These are phyloP conservation scores for Onychostoma macrolepis DNA, from an alignment of 2,113 vertebrate species.

Conservation along the genomic window DNA sequence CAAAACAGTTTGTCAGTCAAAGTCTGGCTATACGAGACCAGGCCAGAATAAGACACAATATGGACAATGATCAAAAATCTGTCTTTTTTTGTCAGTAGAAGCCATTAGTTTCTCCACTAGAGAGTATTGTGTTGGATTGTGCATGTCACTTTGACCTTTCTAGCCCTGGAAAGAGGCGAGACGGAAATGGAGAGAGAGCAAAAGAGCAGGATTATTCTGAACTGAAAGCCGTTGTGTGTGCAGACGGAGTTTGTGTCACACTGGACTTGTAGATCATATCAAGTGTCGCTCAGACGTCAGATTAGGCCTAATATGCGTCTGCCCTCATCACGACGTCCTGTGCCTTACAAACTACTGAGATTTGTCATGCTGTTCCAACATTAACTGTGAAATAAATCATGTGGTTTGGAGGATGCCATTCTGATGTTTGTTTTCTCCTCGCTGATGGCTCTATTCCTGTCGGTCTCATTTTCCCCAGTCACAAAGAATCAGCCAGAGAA, in stretches of 20 bases:
- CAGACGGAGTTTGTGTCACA: constrained; percentile 13
- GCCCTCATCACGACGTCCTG: constrained; percentile 2
- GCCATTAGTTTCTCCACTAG: constrained; percentile 1
- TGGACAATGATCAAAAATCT: constrained; percentile 2
- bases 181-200: constrained; percentile 19
- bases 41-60: neutral
- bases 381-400: constrained; percentile 42
- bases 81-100: neutral
- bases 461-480: constrained; percentile 20
- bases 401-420: constrained; percentile 30
- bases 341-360: constrained; percentile 24
- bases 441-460: constrained; percentile 23
- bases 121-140: neutral
- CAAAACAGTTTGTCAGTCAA: neutral
- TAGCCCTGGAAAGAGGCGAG: constrained; percentile 44
- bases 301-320: constrained; percentile 35
- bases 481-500: constrained; percentile 22
- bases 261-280: constrained; percentile 33
- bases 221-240: constrained; percentile 7
- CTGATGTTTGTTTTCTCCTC: constrained; percentile 23
- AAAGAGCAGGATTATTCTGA: neutral
- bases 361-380: constrained; percentile 33
- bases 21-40: neutral
- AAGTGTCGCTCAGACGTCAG: constrained; percentile 38
- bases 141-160: neutral